Conservation (phyloP, 2,113 vertebrate species). For the Trogon surrucura region DNA sequence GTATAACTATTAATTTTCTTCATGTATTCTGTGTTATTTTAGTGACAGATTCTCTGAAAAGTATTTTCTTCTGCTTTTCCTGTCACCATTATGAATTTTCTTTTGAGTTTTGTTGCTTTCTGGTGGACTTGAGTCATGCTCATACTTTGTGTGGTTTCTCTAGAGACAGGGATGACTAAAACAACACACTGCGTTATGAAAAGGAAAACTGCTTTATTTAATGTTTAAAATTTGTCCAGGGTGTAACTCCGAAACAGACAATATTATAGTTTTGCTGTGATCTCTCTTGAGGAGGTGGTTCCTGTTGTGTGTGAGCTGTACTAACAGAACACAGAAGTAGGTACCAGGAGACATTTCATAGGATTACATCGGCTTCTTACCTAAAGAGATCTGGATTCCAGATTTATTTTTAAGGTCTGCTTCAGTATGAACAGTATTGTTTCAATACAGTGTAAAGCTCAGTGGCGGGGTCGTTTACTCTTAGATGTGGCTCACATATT, state of each 20-base stretch:
- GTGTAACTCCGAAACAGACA: neutral
- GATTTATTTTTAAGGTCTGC: neutral
- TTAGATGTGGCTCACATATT: constrained; percentile 37
- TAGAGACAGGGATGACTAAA: neutral
- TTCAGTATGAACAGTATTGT: neutral
- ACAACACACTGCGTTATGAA: neutral
- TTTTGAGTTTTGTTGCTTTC: neutral
- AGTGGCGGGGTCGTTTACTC: neutral
- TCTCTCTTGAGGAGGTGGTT: neutral
- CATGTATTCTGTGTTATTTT: neutral
- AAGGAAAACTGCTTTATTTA: neutral
- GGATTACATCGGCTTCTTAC: neutral
- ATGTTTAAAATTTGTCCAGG: neutral
- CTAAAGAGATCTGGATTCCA: neutral
- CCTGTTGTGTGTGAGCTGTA: neutral
- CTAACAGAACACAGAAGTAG: neutral
- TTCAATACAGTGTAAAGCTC: neutral
- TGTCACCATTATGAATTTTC: neutral
- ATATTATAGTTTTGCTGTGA: neutral
- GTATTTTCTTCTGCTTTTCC: neutral
- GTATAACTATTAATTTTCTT: neutral
- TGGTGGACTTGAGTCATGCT: neutral
- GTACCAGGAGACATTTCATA: neutral
- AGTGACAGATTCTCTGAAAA: neutral
- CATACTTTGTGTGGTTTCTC: neutral